Evolutionary conservation across 2,797 vertebrate genomes (phyloP).

Genomic region (Aphelocoma californica): DNA sequence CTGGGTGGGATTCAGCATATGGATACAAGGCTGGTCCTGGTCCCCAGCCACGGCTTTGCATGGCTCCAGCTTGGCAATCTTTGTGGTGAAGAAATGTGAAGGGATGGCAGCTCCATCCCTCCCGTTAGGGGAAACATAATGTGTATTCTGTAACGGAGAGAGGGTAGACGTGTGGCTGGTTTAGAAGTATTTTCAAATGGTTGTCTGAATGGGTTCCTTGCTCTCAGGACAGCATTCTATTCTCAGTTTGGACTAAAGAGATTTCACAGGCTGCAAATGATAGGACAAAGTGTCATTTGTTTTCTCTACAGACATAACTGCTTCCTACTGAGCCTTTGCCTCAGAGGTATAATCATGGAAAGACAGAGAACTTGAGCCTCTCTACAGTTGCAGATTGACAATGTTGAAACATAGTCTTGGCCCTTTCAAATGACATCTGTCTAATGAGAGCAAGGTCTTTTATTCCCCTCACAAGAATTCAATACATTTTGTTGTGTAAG

Average conservation of each 20-base stretch:
- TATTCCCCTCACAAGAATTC: neutral
- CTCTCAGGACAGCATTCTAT: conserved; percentile 18
- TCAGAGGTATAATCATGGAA: conserved; percentile 18
- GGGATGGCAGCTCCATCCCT: neutral
- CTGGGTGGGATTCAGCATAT: neutral
- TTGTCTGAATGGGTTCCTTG: conserved; percentile 12
- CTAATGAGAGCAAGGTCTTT: conserved; percentile 24
- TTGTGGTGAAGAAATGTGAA: neutral
- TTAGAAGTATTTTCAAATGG: neutral
- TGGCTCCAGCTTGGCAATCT: neutral
- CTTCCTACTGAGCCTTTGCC: conserved; percentile 48
- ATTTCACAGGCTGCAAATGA: conserved; percentile 12
- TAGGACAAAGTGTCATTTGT: conserved; percentile 52
- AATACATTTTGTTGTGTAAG: neutral
- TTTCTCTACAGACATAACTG: conserved; percentile 28
- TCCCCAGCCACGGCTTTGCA: neutral
- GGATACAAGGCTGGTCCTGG: neutral
- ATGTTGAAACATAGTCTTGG: neutral
- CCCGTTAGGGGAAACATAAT: neutral
- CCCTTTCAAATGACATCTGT: conserved; percentile 26
- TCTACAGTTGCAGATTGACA: conserved; percentile 20
- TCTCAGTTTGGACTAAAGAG: conserved; percentile 49
- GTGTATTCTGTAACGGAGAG: neutral
- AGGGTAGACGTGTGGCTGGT: neutral
- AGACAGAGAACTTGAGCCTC: neutral